Percentiles rank a stretch among this genome's conserved stretches.
phyloP scores from a whole-genome alignment of 2,113 vertebrate species.

The Hypomesus transpacificus region DNA sequence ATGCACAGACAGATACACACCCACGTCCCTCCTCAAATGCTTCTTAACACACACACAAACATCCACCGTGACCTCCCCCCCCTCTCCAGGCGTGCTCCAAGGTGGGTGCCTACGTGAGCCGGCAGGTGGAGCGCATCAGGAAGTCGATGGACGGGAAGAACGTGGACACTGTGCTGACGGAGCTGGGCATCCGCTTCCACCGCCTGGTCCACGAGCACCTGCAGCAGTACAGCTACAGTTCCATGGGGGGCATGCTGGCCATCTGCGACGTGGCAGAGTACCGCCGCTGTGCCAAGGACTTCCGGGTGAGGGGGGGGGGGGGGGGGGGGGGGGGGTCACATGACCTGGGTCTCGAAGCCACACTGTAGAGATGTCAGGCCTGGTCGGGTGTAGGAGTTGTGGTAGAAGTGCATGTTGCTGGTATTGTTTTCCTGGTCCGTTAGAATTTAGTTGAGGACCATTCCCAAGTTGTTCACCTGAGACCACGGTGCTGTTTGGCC shows the following conservation, averaged over 20 bases:
- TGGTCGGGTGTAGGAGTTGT: too few relatives aligned
- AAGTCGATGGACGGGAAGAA: constrained; percentile 99
- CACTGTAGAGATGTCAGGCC: too few relatives aligned
- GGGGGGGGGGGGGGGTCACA: background rate
- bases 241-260: constrained; percentile 98
- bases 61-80: background rate
- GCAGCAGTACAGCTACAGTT: constrained; percentile 97
- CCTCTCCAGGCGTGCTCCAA: constrained; percentile 88
- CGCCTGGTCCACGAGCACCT: constrained; percentile 95
- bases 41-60: background rate
- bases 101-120: constrained; percentile 90
- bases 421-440: too few relatives aligned
- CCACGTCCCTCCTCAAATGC: too few relatives aligned
- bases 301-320: constrained; percentile 68
- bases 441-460: too few relatives aligned
- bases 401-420: too few relatives aligned
- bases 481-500: too few relatives aligned
- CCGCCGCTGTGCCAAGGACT: constrained; percentile 95
- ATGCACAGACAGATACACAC: background rate
- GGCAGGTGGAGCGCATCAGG: constrained; percentile 93
- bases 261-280: constrained; percentile 99
- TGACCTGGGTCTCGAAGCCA: too few relatives aligned
- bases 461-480: too few relatives aligned
- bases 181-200: constrained; percentile 95
- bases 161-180: constrained; percentile 93